Evolutionary conservation across 2,888 invertebrate species (phyloP).

Genomic region (Cerceris ruficornis): DNA sequence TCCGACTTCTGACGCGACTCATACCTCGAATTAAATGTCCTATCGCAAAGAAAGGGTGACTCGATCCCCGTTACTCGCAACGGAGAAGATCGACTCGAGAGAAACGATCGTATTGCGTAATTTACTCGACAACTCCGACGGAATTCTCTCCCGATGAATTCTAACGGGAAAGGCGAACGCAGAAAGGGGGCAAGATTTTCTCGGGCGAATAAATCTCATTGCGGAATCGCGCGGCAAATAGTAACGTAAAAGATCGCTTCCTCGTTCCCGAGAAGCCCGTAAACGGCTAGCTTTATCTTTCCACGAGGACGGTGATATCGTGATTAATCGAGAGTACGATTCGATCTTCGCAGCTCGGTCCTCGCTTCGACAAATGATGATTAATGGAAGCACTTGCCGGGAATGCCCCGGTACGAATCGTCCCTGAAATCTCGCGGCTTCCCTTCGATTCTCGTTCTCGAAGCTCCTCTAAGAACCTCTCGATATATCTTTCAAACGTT

Average conservation of each 20-base stretch:
- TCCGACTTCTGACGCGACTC: too few relatives aligned
- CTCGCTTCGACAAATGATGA: constrained; percentile 71
- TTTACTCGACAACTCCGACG: too few relatives aligned
- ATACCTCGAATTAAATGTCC: too few relatives aligned
- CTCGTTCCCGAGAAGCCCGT: not conserved
- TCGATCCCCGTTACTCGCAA: too few relatives aligned
- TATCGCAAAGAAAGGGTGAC: too few relatives aligned
- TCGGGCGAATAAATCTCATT: constrained; percentile 33
- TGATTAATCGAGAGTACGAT: constrained; percentile 67
- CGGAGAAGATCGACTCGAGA: too few relatives aligned
- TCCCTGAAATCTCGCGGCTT: constrained; percentile 51
- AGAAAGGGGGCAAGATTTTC: not conserved
- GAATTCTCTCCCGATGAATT: not conserved
- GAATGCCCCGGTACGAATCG: constrained; percentile 49
- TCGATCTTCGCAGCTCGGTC: constrained; percentile 47
- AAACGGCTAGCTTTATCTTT: constrained; percentile 49
- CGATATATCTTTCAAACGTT: not conserved
- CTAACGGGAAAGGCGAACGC: not conserved
- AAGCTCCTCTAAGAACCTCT: not conserved
- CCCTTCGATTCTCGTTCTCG: constrained; percentile 27
- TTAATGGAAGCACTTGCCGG: constrained; percentile 62
- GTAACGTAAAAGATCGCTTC: constrained; percentile 31
- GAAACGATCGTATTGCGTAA: too few relatives aligned
- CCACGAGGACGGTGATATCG: constrained; percentile 44
- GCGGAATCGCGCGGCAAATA: constrained; percentile 41